Base-by-base conservation (phyloP, 2,113 vertebrate genomes). In the Thamnophis sirtalis region DNA sequence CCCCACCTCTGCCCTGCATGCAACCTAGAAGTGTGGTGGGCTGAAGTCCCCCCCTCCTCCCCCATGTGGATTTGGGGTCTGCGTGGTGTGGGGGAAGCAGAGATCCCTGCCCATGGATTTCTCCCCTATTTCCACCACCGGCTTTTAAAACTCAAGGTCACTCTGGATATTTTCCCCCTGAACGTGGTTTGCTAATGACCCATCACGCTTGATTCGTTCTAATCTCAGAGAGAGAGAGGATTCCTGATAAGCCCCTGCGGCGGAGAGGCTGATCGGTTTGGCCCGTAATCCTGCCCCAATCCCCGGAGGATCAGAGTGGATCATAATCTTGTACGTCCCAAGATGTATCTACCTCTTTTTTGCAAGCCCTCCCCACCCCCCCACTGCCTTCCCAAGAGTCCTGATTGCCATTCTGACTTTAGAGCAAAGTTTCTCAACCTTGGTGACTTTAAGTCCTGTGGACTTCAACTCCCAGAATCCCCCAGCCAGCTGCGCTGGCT, bases 181-280 rank as follows among this genome's bases (percentile, higher is more conserved):
- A 28, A 22, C 1, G 5, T 4, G 17, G 43, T 73, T 89, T 60
- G 84, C 22, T 50, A 55, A 58, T 50, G n/a, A 51, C 24, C 48
- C 0, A 3, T 86, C n/a, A 11, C 48, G 43, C 54, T 7, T 85
- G 73, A 89, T 53, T 73, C 55, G 60, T 5, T 28, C 1, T 92
- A 92, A 92, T 89, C 88, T 53, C 91, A n/a, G n/a, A 50, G 28
- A 28, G 26, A 54, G 26, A 54, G 3, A 53, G 55, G 5, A 53
- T 92, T 38, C 33, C 53, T 92, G 63, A 63, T 86, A 86, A 92
- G 60, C 91, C 88, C 73, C 11, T 48, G 26, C 43, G 84, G 89
- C 53, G 38, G 63, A 92, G 48, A 21, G 54, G 73, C 54, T 60
- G 91, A 60, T 60, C 54, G 5, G n/a, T 87, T 56, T 51, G 10